A percentile compares a stretch with the other conserved stretches of the same genome.
These are phyloP conservation scores for Spheniscus mendiculus DNA, from an alignment of 2,113 vertebrate genomes.

Conservation along the genomic window DNA sequence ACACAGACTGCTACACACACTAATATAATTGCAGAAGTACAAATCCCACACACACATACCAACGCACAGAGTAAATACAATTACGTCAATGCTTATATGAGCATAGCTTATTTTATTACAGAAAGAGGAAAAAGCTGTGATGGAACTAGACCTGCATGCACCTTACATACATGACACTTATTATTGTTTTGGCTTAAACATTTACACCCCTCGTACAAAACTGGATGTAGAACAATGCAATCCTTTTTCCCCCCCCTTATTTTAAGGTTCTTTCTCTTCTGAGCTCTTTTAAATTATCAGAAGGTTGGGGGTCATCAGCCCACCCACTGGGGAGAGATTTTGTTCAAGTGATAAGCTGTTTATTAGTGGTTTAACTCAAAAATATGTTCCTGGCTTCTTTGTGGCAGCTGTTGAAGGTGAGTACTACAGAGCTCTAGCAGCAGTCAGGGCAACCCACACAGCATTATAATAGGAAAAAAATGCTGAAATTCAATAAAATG, in stretches of 20 bases:
- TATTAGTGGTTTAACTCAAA: not conserved
- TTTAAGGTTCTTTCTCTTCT: not conserved
- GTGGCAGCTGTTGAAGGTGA: not conserved
- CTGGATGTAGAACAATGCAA: not conserved
- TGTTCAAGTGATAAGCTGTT: not conserved
- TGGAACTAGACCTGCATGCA: not conserved
- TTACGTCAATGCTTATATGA: not conserved
- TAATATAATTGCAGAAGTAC: not conserved
- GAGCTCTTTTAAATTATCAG: not conserved
- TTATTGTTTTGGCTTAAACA: not conserved
- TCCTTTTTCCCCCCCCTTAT: not conserved
- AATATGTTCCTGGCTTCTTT: not conserved
- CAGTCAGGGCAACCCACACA: not conserved
- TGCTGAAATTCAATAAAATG: conserved; percentile 8
- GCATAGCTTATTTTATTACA: not conserved
- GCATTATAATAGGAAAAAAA: not conserved
- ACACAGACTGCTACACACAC: not conserved
- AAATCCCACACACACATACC: not conserved
- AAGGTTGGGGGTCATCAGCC: not conserved
- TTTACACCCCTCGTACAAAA: not conserved
- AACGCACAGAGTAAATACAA: not conserved
- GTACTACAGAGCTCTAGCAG: not conserved
- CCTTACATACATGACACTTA: not conserved
- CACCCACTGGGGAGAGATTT: not conserved
- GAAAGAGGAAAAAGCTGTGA: not conserved